Base-by-base conservation (phyloP, 1,140 invertebrate genomes). In the Pseudoatta argentina region DNA sequence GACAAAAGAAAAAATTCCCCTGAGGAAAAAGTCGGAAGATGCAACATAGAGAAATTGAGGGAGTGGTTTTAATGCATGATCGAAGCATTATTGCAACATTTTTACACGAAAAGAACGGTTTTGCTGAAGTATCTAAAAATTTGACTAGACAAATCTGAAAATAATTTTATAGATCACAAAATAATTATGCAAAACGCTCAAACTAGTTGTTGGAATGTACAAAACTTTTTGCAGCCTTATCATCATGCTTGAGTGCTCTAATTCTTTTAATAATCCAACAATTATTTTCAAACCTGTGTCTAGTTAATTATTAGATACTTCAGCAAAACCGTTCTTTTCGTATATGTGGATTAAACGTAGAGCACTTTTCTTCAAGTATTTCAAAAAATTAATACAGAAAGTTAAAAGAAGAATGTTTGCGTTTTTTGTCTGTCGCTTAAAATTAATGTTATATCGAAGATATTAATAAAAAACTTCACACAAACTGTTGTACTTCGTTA, bases 21-120 rank as follows among this genome's bases (percentile, higher is more conserved):
- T 16, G 2, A 48, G n/a, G 5, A 39, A 27, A 30, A 53, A 71
- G n/a, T 44, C 64, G 8, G n/a, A 67, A 21, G 34, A 44, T 16
- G 34, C 48, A 27, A 78, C 44, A 34, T 18, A 12, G 4, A 55
- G 53, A 57, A 57, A 81, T 10, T 39, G 55, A 88, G 16, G 57
- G 69, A 75, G 55, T 21, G 21, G 12, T 69, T 73, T 79, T 83
- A 24, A 61, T n/a, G 61, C 51, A 75, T 51, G 51, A 88, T 89
- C 53, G 61, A 81, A 39, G 53, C 53, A 81, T 89, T 59, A 66
- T 34, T 78, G n/a, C 14, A 21, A 63, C 14, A 78, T 3, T 61
- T 39, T 2, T 39, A 39, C 30, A 10, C 5, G 5, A 6, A 51
- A 51, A 51, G 8, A 51, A 51, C 0, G 1, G 4, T 51, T 51